phyloP scores from a whole-genome alignment of 2,113 vertebrate species.

The Chiloscyllium plagiosum region DNA sequence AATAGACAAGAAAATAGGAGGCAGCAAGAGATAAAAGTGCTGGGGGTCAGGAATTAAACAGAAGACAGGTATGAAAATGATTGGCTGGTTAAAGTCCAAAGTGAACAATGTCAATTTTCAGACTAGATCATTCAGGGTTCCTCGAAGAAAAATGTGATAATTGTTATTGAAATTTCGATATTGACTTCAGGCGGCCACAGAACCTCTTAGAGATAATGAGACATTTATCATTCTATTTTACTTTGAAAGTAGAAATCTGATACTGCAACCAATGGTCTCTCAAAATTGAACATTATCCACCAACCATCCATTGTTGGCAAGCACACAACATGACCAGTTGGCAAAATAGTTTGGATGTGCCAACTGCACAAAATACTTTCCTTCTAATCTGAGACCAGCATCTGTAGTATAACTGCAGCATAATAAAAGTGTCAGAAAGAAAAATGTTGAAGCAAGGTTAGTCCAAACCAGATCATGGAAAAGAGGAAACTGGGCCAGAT shows the following conservation, averaged over 20 bases:
- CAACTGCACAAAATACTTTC: neutral
- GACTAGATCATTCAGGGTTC: neutral
- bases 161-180: neutral
- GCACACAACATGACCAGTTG: neutral
- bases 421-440: slow-evolving; percentile 27
- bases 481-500: neutral
- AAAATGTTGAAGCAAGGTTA: neutral
- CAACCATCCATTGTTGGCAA: neutral
- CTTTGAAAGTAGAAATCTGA: neutral
- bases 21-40: neutral
- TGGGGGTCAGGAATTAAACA: neutral
- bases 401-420: neutral
- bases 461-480: slow-evolving; percentile 13
- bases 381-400: neutral
- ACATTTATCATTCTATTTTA: neutral
- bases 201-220: neutral
- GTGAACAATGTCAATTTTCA: neutral
- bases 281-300: neutral
- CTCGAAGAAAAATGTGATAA: neutral
- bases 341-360: neutral
- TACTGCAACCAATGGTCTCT: neutral
- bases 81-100: neutral
- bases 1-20: neutral
- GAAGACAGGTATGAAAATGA: neutral
- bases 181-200: neutral